A percentile compares a stretch with the other conserved stretches of the same genome.
phyloP scores from a whole-genome alignment of 1,140 invertebrate species.

The Drosophila funebris region DNA sequence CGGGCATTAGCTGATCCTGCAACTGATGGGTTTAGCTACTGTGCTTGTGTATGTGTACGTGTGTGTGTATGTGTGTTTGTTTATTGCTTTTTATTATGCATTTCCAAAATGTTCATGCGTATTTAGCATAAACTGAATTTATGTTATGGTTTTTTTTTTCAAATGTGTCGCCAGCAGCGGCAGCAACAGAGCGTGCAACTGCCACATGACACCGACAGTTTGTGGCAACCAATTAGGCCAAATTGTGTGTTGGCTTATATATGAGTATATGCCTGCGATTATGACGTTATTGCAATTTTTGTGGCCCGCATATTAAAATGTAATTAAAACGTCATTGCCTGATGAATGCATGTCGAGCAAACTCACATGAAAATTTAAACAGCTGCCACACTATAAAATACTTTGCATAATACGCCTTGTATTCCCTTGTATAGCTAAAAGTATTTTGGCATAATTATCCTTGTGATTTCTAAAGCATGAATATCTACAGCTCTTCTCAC shows the following conservation, averaged over 20 bases:
- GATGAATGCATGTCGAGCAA: neutral
- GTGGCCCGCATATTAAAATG: slow-evolving; percentile 55
- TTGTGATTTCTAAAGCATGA: neutral
- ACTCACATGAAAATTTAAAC: neutral
- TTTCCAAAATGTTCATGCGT: slow-evolving; percentile 49
- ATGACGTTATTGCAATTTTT: slow-evolving; percentile 44
- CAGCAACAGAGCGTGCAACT: slow-evolving; percentile 28
- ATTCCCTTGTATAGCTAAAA: neutral
- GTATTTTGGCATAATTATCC: neutral
- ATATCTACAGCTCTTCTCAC: neutral
- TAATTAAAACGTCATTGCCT: slow-evolving; percentile 55
- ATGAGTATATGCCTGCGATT: slow-evolving; percentile 22
- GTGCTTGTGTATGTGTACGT: neutral
- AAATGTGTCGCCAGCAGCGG: slow-evolving; percentile 38
- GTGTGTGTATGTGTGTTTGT: slow-evolving; percentile 13
- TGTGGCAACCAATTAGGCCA: slow-evolving; percentile 62
- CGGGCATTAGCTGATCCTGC: slow-evolving; percentile 30
- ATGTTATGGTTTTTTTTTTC: slow-evolving; percentile 19
- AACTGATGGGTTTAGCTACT: slow-evolving; percentile 30
- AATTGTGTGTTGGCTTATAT: slow-evolving; percentile 37
- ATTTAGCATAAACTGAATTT: slow-evolving; percentile 61
- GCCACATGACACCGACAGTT: slow-evolving; percentile 39
- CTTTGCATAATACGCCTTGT: neutral
- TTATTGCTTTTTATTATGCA: slow-evolving; percentile 44
- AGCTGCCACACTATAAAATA: neutral